Base-by-base conservation (phyloP, 2,888 invertebrate species). In the Elysia crispata region DNA sequence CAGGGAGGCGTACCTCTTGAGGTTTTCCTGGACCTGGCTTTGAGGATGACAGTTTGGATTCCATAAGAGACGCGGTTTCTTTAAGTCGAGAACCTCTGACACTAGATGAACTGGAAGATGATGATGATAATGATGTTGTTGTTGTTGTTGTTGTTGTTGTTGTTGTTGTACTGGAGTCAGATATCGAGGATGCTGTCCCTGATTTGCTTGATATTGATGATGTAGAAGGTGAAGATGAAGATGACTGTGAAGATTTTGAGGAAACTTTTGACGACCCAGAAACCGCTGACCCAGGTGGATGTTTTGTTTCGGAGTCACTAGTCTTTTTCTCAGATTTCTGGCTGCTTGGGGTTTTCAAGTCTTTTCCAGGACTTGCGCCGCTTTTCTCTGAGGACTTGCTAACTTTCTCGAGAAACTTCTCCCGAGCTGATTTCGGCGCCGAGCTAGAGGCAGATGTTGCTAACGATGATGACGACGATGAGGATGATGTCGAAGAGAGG, bases 121-220 rank as follows among this genome's bases (percentile, higher is more conserved):
- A 33, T 13, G 64, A 1, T 23, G 75, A 41, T 41, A 1, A 13
- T 6, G 67, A 20, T n/a, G 67, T 13, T 28, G 76, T 30, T 30
- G 49, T 6, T 50, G 28, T 0, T 30, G 67, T 67, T 67, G 30
- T 31, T 5, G 54, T 57, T 28, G 72, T 11, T n/a, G 72, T 25
- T 8, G 23, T 8, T 18, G 69, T 8, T 15, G 69, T 33, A 28
- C 69, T 8, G 28, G 69, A 8, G 20, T 69, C 49, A 25, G 73
- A 13, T 50, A 30, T 13, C 33, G 77, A 13, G 3, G 70, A 20
- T 25, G 70, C 18, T 41, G 70, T 49, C 28, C 50, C 8, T n/a
- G 50, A 49, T 41, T 69, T 72, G 1, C 20, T 25, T 23, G 75
- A 75, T 3, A 41, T 77, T 41, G 74, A 23, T 41, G 78, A 30